A percentile compares a stretch with the other conserved stretches of the same genome.
phyloP scores from a whole-genome alignment of 2,113 vertebrate species.

The Merops nubicus region DNA sequence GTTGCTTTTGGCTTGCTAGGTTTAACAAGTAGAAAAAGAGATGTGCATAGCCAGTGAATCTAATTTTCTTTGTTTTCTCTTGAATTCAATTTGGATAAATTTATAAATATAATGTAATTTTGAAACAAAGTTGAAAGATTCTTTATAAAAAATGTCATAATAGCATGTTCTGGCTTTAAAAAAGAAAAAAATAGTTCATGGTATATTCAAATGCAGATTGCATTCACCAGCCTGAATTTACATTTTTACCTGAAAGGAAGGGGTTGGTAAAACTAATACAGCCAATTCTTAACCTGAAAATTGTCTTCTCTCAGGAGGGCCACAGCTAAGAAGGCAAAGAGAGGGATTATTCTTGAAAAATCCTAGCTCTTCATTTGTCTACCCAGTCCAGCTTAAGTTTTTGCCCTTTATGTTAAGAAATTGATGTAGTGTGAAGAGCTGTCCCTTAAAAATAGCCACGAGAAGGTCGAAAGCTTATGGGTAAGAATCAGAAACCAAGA shows the following conservation, averaged over 20 bases:
- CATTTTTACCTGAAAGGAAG: neutral
- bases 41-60: neutral
- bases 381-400: neutral
- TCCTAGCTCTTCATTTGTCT: neutral
- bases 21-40: neutral
- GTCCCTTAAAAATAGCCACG: too few species aligned
- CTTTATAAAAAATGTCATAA: neutral
- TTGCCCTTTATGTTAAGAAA: too few species aligned
- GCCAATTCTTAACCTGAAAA: neutral
- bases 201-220: neutral
- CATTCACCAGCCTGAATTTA: neutral
- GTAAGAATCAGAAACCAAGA: too few species aligned
- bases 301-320: neutral
- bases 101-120: neutral
- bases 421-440: too few species aligned
- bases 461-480: too few species aligned
- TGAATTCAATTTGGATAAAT: neutral
- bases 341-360: neutral
- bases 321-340: neutral
- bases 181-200: neutral
- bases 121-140: neutral
- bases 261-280: neutral
- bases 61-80: neutral
- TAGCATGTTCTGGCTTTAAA: neutral
- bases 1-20: neutral